These are phyloP conservation scores for Peromyscus leucopus DNA, from an alignment of 2,113 vertebrate species.

Conservation along the genomic window DNA sequence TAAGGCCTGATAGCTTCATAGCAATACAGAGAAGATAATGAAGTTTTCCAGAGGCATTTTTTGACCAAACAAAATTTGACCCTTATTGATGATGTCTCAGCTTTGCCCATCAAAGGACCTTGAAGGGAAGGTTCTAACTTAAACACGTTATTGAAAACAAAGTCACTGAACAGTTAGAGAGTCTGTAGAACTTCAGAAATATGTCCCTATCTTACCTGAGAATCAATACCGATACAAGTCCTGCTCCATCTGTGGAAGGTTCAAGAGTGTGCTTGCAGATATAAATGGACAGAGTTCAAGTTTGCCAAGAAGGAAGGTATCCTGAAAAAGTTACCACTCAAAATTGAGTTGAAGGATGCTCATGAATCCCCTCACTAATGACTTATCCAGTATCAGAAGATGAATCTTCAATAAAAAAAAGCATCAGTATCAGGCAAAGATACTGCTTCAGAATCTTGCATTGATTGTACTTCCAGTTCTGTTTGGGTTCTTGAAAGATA, in stretches of 20 bases:
- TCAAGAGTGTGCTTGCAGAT: not conserved
- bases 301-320: not conserved
- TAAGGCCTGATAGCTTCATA: not conserved
- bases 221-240: not conserved
- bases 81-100: not conserved
- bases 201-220: not conserved
- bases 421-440: slow-evolving; percentile 18
- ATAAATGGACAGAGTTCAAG: not conserved
- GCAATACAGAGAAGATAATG: not conserved
- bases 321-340: not conserved
- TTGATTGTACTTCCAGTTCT: slow-evolving; percentile 31
- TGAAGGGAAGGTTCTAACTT: not conserved
- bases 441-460: not conserved
- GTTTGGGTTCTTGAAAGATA: not conserved
- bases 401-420: slow-evolving; percentile 19
- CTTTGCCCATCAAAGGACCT: slow-evolving; percentile 4
- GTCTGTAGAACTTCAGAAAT: not conserved
- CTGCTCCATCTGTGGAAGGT: not conserved
- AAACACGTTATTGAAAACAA: slow-evolving; percentile 6
- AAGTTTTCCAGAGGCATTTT: not conserved
- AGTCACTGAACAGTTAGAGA: not conserved
- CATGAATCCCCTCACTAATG: not conserved
- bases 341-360: not conserved
- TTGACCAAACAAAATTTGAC: not conserved
- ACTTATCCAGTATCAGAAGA: not conserved